Percentiles rank a stretch among this genome's conserved stretches.
Evolutionary conservation across 2,888 invertebrate genomes (phyloP).

Genomic region (Sesia bembeciformis): DNA sequence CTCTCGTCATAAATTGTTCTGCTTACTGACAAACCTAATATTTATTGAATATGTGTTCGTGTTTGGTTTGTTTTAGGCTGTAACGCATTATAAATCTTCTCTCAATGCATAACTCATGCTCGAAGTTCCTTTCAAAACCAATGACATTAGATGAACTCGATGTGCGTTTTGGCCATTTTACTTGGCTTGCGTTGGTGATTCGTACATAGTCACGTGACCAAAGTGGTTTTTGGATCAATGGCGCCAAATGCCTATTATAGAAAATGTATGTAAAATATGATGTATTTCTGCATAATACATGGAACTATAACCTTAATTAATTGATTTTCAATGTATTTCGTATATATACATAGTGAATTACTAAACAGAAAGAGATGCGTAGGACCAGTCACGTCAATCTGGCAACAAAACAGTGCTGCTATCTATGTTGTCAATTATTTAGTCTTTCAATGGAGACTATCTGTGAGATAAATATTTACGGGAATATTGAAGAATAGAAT

Average conservation of each 20-base stretch:
- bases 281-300: slow-evolving; percentile 25
- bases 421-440: slow-evolving; percentile 87
- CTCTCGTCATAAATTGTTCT: slow-evolving; percentile 50
- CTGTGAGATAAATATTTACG: slow-evolving; percentile 78
- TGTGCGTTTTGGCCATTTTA: slow-evolving; percentile 75
- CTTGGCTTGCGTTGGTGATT: slow-evolving; percentile 74
- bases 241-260: slow-evolving; percentile 71
- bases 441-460: slow-evolving; percentile 76
- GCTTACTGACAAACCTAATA: slow-evolving; percentile 45
- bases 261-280: slow-evolving; percentile 63
- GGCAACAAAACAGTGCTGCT: slow-evolving; percentile 79
- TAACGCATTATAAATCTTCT: slow-evolving; percentile 38
- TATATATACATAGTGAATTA: slow-evolving; percentile 23
- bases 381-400: slow-evolving; percentile 68
- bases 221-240: slow-evolving; percentile 71
- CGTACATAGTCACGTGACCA: slow-evolving; percentile 74
- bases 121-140: slow-evolving; percentile 62
- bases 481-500: slow-evolving; percentile 47
- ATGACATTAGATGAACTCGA: slow-evolving; percentile 70
- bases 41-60: slow-evolving; percentile 56
- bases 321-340: slow-evolving; percentile 10
- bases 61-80: slow-evolving; percentile 35
- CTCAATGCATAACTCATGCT: slow-evolving; percentile 60
- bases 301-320: slow-evolving; percentile 12
- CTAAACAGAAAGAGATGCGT: slow-evolving; percentile 48